Conservation (phyloP, 1,140 invertebrate genomes). For the Lepidurus couesii region DNA sequence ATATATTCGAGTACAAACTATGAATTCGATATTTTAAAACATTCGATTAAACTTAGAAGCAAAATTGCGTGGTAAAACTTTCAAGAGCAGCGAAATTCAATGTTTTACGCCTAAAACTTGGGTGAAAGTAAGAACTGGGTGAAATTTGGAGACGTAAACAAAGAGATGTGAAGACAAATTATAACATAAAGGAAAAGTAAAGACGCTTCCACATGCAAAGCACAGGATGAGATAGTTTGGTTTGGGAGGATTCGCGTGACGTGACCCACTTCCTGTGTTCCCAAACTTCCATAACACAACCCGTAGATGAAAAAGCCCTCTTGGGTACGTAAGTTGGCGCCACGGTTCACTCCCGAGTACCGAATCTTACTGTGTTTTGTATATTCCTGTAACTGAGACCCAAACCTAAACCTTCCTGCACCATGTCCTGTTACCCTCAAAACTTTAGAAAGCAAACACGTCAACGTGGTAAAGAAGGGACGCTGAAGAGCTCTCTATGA, state of each 20-base stretch:
- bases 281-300: neutral
- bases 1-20: no score
- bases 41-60: no score
- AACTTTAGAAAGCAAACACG: no score
- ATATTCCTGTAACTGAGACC: no score
- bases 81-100: neutral
- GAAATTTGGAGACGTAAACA: neutral
- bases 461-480: no score
- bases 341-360: neutral
- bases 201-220: neutral
- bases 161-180: no score
- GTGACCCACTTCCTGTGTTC: slow-evolving; percentile 10
- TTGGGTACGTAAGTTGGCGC: neutral
- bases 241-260: neutral
- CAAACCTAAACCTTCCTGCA: no score
- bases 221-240: neutral
- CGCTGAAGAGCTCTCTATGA: no score
- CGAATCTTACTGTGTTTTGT: no score
- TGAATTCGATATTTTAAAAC: no score
- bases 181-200: no score
- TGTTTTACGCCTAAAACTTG: neutral
- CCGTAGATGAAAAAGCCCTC: neutral
- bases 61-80: neutral
- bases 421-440: no score
- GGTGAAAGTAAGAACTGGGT: neutral